phyloP scores from a whole-genome alignment of 2,113 vertebrate species.

The Vireo altiloquus region DNA sequence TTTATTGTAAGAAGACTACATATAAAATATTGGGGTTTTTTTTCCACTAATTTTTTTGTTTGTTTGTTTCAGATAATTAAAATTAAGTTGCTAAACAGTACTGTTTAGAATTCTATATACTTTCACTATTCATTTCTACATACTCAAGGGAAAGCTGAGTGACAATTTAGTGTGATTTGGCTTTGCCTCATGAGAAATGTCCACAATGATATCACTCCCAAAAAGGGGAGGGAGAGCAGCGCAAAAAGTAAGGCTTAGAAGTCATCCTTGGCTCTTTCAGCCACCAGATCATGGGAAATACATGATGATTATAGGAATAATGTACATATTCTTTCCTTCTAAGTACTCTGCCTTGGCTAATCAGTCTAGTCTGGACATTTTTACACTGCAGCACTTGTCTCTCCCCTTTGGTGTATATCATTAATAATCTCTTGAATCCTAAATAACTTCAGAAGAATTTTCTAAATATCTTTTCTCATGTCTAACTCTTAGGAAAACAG shows the following conservation, averaged over 20 bases:
- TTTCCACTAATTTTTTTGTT: neutral
- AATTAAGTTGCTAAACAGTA: neutral
- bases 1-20: neutral
- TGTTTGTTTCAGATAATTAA: neutral
- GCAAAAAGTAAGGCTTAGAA: neutral
- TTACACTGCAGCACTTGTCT: neutral
- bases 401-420: neutral
- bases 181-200: neutral
- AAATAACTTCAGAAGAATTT: neutral
- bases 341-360: neutral
- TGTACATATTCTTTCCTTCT: neutral
- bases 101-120: neutral
- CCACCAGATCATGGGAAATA: neutral
- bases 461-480: neutral
- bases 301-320: neutral
- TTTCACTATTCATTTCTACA: neutral
- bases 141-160: neutral
- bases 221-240: accelerated
- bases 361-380: neutral
- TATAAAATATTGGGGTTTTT: neutral
- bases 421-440: neutral
- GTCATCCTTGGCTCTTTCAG: neutral
- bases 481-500: neutral
- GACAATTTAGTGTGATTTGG: neutral
- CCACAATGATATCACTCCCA: accelerated